Evolutionary conservation across 1,140 invertebrate genomes (phyloP), one percentile per base, ranked within the genome.

Genomic region (Acarapis woodi): DNA sequence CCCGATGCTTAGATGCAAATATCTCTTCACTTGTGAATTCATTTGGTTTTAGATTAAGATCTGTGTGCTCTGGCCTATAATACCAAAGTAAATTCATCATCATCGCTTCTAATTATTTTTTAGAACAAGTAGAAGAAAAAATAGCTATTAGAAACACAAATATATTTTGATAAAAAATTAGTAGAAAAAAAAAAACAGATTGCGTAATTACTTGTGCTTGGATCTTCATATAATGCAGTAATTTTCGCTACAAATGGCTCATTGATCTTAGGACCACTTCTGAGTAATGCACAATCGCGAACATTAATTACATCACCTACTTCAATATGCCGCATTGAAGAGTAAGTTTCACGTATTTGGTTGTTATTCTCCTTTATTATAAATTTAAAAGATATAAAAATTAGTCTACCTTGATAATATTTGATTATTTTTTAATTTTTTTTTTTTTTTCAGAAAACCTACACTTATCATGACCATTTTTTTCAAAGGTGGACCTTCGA

Each of bases 81-180:
- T 88, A 96, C 87, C 87, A 93, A 33, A 90, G 57, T 35, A 93
- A 58, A 1, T 78, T 83, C 61, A 90, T 76, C 76, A 85, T 88
- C 78, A 90, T 87, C 56, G 90, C 82, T 38, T 76, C 79, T 87
- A 55, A 1, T 46, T 40, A 28, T 35, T 40, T 31, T 39, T n/a
- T n/a, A n/a, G n/a, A n/a, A n/a, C n/a, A n/a, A n/a, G n/a, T n/a
- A n/a, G n/a, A n/a, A n/a, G n/a, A 18, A 34, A 40, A 28, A 38
- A 33, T 32, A 30, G 35, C 36, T 3, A 20, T 35, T 3, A 31
- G 16, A 38, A 25, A 30, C n/a, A 41, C n/a, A 40, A 29, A 21
- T 24, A 9, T 4, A 37, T 35, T 20, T 31, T 34, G 14, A 35
- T 19, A 30, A 9, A 4, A 41, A 33, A 20, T 38, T 26, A 22